Percentiles rank a stretch among this genome's conserved stretches.
phyloP scores from a whole-genome alignment of 2,797 vertebrate genomes.

The Rallus crepitans region DNA sequence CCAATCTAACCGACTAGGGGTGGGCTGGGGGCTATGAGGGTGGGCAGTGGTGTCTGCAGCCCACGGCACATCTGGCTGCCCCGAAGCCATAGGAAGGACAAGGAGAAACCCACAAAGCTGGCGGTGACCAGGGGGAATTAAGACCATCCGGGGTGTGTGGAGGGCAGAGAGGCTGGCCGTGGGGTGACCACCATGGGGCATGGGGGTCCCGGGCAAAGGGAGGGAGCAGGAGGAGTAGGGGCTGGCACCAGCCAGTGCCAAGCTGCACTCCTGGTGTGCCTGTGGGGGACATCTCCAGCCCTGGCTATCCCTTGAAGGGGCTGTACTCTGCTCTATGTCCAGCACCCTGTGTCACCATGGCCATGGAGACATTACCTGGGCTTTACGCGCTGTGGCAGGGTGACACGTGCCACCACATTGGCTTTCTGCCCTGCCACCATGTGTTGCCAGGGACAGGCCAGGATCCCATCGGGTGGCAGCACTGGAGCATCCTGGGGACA shows the following conservation, averaged over 20 bases:
- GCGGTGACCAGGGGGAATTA: neutral
- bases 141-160: neutral
- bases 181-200: rapidly evolving
- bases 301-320: neutral
- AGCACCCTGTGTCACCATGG: neutral
- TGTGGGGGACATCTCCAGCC: neutral
- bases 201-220: neutral
- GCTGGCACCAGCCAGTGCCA: neutral
- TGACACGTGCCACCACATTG: neutral
- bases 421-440: neutral
- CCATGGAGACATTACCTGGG: neutral
- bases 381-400: neutral
- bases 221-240: neutral
- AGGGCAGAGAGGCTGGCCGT: neutral
- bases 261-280: neutral
- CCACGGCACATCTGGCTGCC: neutral
- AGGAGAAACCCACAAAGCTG: neutral
- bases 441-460: neutral
- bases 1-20: neutral
- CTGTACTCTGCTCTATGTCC: neutral
- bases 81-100: neutral
- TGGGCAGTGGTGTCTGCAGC: neutral
- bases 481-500: neutral
- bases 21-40: neutral
- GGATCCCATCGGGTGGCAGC: neutral